These are phyloP conservation scores for Pseudococcus longispinus DNA, from an alignment of 2,888 invertebrate species.

Conservation along the genomic window DNA sequence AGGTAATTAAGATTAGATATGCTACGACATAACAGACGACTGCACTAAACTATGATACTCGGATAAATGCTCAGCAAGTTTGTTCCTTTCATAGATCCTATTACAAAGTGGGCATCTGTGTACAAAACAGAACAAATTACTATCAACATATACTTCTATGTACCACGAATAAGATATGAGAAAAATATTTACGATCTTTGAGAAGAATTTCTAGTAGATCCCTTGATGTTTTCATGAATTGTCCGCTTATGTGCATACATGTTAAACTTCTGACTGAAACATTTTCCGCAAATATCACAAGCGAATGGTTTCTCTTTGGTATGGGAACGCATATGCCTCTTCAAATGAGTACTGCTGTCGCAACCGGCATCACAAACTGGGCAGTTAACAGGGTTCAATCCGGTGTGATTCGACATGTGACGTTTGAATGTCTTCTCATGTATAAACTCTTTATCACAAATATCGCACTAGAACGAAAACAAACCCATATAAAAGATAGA, in stretches of 20 bases:
- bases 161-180: background rate
- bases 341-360: background rate
- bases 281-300: slow-evolving; percentile 31
- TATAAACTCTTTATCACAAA: slow-evolving; percentile 17
- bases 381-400: background rate
- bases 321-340: slow-evolving; percentile 23
- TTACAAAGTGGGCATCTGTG: slow-evolving; percentile 1
- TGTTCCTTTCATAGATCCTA: slow-evolving; percentile 16
- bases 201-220: slow-evolving; percentile 3
- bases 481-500: background rate
- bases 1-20: background rate
- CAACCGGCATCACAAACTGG: background rate
- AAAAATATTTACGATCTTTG: background rate
- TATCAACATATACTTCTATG: background rate
- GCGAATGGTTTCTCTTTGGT: slow-evolving; percentile 36
- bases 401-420: slow-evolving; percentile 14
- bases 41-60: slow-evolving; percentile 2
- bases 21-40: background rate
- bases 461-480: background rate
- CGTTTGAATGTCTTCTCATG: slow-evolving; percentile 10
- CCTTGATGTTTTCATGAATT: background rate
- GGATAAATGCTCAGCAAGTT: background rate
- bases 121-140: background rate
- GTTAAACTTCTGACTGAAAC: slow-evolving; percentile 17
- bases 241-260: slow-evolving; percentile 34